Evolutionary conservation across 2,797 vertebrate species (phyloP).

Genomic region (Smutsia gigantea): DNA sequence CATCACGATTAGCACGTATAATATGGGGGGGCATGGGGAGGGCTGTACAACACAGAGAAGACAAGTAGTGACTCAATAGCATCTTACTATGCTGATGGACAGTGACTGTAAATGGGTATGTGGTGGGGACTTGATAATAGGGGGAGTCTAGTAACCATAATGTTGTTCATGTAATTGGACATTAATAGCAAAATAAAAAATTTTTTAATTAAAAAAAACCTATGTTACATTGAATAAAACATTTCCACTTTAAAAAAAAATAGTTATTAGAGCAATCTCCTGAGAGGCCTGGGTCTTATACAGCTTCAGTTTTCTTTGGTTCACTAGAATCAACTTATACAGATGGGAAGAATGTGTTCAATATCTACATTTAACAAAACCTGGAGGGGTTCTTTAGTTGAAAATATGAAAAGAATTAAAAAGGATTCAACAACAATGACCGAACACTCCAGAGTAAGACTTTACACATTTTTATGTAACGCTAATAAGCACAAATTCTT

Average conservation of each 20-base stretch:
- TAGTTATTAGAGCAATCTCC: neutral
- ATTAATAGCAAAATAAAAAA: too few species aligned
- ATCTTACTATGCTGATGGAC: too few species aligned
- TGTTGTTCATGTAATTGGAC: too few species aligned
- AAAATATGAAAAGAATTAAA: neutral
- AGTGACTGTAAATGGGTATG: too few species aligned
- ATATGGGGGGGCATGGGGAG: too few species aligned
- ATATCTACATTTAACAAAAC: conserved; percentile 20
- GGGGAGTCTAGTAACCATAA: too few species aligned
- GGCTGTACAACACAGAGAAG: too few species aligned
- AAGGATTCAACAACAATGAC: neutral
- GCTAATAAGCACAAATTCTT: neutral
- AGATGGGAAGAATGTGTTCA: neutral
- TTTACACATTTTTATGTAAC: neutral
- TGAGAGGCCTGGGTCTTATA: neutral
- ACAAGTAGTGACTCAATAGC: too few species aligned
- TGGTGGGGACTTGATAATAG: too few species aligned
- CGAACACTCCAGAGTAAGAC: neutral
- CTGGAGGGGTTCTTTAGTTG: neutral
- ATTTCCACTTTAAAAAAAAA: neutral
- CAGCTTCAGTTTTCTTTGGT: neutral
- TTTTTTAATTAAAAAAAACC: too few species aligned
- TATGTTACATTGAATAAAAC: too few species aligned
- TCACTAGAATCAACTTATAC: neutral
- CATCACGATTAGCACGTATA: too few species aligned